Evolutionary conservation across 2,888 invertebrate genomes (phyloP).

Genomic region (Octonoba sinensis): DNA sequence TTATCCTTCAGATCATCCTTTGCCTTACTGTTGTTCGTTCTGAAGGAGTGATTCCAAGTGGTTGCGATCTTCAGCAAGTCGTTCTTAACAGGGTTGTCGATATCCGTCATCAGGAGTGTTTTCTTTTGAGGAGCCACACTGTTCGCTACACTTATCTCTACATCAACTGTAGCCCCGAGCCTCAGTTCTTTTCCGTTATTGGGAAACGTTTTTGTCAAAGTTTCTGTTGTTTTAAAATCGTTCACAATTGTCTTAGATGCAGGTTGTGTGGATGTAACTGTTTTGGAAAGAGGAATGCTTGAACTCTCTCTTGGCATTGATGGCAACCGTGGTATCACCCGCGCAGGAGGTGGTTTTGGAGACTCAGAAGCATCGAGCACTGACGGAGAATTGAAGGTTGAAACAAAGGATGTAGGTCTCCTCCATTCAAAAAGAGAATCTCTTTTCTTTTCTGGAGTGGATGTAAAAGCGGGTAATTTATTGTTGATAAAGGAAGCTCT

Average conservation of each 20-base stretch:
- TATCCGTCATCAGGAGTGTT: conserved; percentile 35
- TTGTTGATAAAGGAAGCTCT: conserved; percentile 9
- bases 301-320: conserved; percentile 21
- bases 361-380: background rate
- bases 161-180: conserved; percentile 50
- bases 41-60: conserved; percentile 57
- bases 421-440: conserved; percentile 14
- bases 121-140: conserved; percentile 16
- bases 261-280: background rate
- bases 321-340: conserved; percentile 30
- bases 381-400: conserved; percentile 7
- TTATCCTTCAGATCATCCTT: conserved; percentile 16
- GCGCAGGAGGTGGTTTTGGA: conserved; percentile 14
- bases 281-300: background rate
- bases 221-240: conserved; percentile 36
- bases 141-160: conserved; percentile 49
- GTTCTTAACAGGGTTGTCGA: conserved; percentile 43
- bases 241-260: conserved; percentile 38
- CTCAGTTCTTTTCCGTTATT: conserved; percentile 35
- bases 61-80: conserved; percentile 55
- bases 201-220: conserved; percentile 34
- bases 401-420: conserved; percentile 19
- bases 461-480: conserved; percentile 4
- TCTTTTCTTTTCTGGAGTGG: conserved; percentile 17
- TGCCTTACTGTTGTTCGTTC: conserved; percentile 24